A percentile compares a stretch with the other conserved stretches of the same genome.
Conservation (phyloP, 2,888 invertebrate genomes). For the Dioctria linearis region DNA sequence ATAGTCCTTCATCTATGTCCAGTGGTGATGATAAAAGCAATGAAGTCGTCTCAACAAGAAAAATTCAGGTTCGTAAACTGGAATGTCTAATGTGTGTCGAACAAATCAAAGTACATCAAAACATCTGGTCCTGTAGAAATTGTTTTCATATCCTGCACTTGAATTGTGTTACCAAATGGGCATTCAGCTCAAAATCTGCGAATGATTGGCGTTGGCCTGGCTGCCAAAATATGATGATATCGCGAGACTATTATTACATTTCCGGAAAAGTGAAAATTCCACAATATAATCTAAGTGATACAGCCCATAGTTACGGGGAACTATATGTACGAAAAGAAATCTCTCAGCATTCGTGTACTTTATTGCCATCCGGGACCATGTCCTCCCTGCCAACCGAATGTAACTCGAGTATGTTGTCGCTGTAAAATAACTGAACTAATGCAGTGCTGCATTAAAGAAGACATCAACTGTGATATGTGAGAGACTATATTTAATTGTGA, state of each 20-base stretch:
- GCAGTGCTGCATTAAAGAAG: slow-evolving; percentile 80
- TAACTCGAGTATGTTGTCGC: slow-evolving; percentile 83
- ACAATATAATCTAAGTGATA: slow-evolving; percentile 81
- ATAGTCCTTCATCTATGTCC: slow-evolving; percentile 1
- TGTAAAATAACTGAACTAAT: slow-evolving; percentile 79
- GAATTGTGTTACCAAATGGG: slow-evolving; percentile 93
- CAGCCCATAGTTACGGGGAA: slow-evolving; percentile 94
- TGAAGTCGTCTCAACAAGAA: slow-evolving; percentile 81
- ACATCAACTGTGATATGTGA: slow-evolving; percentile 86
- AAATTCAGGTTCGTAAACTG: slow-evolving; percentile 82
- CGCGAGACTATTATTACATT: slow-evolving; percentile 89
- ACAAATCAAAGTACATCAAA: slow-evolving; percentile 82
- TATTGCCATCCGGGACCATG: slow-evolving; percentile 97
- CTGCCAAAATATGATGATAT: slow-evolving; percentile 89
- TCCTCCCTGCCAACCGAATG: slow-evolving; percentile 87
- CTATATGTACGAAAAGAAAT: slow-evolving; percentile 78
- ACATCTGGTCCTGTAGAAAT: slow-evolving; percentile 91
- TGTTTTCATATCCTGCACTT: slow-evolving; percentile 94
- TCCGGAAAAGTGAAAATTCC: slow-evolving; percentile 88
- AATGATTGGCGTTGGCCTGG: slow-evolving; percentile 97
- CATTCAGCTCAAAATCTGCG: slow-evolving; percentile 83
- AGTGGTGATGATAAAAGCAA: slow-evolving; percentile 61
- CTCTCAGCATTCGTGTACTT: slow-evolving; percentile 80
- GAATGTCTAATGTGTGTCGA: slow-evolving; percentile 98
- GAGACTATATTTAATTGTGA: slow-evolving; percentile 81